These are phyloP conservation scores for Oligia strigilis DNA, from an alignment of 2,888 invertebrate genomes.

Conservation along the genomic window DNA sequence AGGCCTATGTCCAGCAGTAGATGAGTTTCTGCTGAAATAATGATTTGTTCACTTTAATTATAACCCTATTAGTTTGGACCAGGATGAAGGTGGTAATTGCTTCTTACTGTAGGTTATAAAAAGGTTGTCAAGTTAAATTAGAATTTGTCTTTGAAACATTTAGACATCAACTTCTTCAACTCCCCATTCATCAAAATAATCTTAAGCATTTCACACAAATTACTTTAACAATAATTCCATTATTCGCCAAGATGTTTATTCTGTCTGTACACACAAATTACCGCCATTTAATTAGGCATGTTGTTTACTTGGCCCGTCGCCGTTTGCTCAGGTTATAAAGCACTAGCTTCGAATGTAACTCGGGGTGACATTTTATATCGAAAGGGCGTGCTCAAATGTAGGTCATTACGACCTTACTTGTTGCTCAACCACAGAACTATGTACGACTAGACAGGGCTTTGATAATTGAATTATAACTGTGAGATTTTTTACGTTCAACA, in stretches of 20 bases:
- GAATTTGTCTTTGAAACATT: not conserved
- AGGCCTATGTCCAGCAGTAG: too few species aligned
- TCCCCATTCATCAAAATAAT: conserved; percentile 4
- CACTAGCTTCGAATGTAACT: conserved; percentile 43
- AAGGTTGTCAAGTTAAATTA: not conserved
- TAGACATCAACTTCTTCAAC: not conserved
- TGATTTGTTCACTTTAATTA: too few species aligned
- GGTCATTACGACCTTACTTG: conserved; percentile 68
- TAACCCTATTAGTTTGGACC: not conserved
- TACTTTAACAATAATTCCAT: conserved; percentile 33
- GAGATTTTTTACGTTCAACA: not conserved
- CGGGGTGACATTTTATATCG: conserved; percentile 69
- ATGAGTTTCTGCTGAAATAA: too few species aligned
- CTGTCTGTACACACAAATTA: conserved; percentile 48
- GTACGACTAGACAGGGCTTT: conserved; percentile 20
- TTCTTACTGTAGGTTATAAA: not conserved
- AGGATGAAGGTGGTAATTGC: not conserved
- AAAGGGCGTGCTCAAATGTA: conserved; percentile 71
- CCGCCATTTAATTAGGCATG: conserved; percentile 60
- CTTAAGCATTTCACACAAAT: conserved; percentile 23
- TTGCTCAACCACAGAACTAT: conserved; percentile 54
- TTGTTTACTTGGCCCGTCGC: conserved; percentile 50
- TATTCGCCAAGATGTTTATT: conserved; percentile 35
- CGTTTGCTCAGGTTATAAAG: conserved; percentile 57
- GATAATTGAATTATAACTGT: not conserved